Evolutionary conservation across 2,888 invertebrate species (phyloP), one percentile per base, ranked within the genome.

Genomic region (Labia minor): DNA sequence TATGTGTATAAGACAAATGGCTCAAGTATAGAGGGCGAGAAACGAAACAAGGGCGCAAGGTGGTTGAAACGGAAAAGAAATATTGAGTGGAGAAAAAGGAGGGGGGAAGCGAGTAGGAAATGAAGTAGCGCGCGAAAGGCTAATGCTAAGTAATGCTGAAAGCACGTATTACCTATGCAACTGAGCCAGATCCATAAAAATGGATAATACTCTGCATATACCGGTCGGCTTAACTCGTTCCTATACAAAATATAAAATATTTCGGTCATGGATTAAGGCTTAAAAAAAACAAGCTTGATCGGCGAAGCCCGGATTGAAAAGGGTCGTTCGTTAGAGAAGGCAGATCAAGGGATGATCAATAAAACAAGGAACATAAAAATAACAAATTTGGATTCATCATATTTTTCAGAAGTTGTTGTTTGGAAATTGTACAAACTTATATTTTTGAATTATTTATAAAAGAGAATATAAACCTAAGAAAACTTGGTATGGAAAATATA

Each of bases 11-110:
- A 0, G 66, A 62, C 49, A 49, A 49, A 49, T 49, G 49, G 49
- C 49, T 11, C 14, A 33, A 33, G 33, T 33, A 33, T 33, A 33
- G 33, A 33, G 49, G 49, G n/a, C 8, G 3, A 16, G 26, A 16
- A 49, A 49, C 49, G 49, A 49, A 49, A 49, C 49, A 49, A 49
- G 26, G 26, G 26, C 49, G 49, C 49, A 49, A 49, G 49, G 49
- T 49, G 49, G 49, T 49, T 49, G 49, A 49, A 49, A 49, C 49
- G 49, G 49, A 49, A 49, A 49, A 49, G 49, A 49, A 49, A 49
- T 49, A 49, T 49, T 49, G 49, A 49, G 49, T 49, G 49, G 14
- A 49, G 49, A 49, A 49, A 49, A 49, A 49, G 49, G 8, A 26
- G 49, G 49, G n/a, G 49, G 26, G 26, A 8, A 8, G 4, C 2